Base-by-base conservation (phyloP, 2,113 vertebrate species). In the Eurypyga helias region DNA sequence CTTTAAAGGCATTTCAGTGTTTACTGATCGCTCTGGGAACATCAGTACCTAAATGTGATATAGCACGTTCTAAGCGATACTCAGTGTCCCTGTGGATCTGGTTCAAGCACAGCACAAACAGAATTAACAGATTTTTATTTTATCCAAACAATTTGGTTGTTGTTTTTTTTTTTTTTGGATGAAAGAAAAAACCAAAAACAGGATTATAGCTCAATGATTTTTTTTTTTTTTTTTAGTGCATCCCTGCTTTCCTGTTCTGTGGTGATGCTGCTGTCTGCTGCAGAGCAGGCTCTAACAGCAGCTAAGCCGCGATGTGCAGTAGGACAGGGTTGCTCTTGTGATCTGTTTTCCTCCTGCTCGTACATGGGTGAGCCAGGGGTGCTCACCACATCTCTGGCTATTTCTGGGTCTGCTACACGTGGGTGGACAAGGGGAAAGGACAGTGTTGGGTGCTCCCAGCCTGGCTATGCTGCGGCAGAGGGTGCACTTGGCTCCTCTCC, bases 361-460 rank as follows among this genome's bases (percentile, higher is more conserved):
- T 7, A 24, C 2, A 2, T 2, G 26, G 23, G 13, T n/a, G 36
- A 70, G 14, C 28, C 2, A 12, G 28, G 16, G 29, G 13, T 2
- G 3, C 46, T 61, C 43, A 20, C 19, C 23, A 4, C 45, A 49
- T 9, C 34, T 69, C 70, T 87, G 58, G 29, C 31, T 49, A 0
- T n/a, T 83, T 48, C 48, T 77, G 81, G 5, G 65, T 83, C 45
- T 61, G 61, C 24, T 17, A 0, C 5, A 1, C 18, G 64, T 45
- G 33, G 4, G 38, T 25, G 9, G 45, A 8, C 9, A 15, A 73
- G 21, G 21, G 46, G 24, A 81, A 84, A 17, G 60, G 46, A 10
- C 23, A 20, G 21, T 1, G 21, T 9, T 80, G 72, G 45, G 34
- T 34, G 54, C 7, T 81, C 19, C 38, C 69, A 78, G 25, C 8